phyloP scores from a whole-genome alignment of 1,140 invertebrate genomes.

The Heliothis virescens region DNA sequence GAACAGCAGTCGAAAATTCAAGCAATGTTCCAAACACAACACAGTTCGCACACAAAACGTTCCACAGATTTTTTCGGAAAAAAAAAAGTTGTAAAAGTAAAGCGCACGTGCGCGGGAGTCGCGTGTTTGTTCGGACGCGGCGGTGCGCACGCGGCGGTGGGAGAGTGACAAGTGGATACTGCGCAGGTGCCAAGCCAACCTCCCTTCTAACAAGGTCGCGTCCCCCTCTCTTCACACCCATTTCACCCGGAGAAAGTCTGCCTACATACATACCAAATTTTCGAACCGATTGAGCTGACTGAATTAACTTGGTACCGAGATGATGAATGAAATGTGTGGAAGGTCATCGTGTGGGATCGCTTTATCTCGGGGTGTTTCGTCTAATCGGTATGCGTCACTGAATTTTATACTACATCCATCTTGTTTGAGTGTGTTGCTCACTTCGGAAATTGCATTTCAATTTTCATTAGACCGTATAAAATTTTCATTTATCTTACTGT shows the following conservation, averaged over 20 bases:
- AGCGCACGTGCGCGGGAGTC: slow-evolving; percentile 67
- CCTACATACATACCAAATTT: slow-evolving; percentile 86
- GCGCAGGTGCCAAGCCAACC: slow-evolving; percentile 80
- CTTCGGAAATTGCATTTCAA: neutral
- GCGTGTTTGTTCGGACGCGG: slow-evolving; percentile 64
- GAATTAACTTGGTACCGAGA: slow-evolving; percentile 68
- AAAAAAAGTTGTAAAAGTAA: slow-evolving; percentile 50
- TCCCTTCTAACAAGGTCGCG: slow-evolving; percentile 84
- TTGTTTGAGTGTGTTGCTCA: neutral
- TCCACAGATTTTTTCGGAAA: slow-evolving; percentile 59
- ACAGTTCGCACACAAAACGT: slow-evolving; percentile 76
- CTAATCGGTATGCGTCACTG: slow-evolving; percentile 30
- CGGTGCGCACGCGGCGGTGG: slow-evolving; percentile 77
- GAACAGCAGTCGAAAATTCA: slow-evolving; percentile 45
- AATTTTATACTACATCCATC: slow-evolving; percentile 19
- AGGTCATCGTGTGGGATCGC: slow-evolving; percentile 62
- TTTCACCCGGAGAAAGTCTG: slow-evolving; percentile 85
- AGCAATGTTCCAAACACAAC: slow-evolving; percentile 67
- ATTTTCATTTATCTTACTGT: no score
- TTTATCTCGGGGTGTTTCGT: slow-evolving; percentile 34
- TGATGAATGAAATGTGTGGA: slow-evolving; percentile 76
- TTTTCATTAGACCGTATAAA: neutral
- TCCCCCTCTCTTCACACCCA: slow-evolving; percentile 74
- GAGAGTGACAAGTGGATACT: slow-evolving; percentile 79
- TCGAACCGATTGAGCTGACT: slow-evolving; percentile 80